A percentile compares a stretch with the other conserved stretches of the same genome.
phyloP scores from a whole-genome alignment of 2,113 vertebrate species.

The Lynx canadensis region DNA sequence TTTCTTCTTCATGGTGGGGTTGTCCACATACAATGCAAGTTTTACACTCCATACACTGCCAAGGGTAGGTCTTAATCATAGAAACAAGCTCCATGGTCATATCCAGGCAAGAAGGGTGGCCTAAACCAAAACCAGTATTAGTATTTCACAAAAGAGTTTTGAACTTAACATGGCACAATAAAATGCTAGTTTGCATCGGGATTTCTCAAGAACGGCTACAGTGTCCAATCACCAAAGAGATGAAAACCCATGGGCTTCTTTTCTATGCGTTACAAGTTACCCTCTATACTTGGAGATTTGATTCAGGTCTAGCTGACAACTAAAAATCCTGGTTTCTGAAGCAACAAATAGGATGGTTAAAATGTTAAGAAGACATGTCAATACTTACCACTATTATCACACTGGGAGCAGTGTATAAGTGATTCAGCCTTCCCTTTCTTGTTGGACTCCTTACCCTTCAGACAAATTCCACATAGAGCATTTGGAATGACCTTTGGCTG shows the following conservation, averaged over 20 bases:
- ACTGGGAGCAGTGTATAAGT: slow-evolving; percentile 99
- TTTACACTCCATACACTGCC: slow-evolving; percentile 99
- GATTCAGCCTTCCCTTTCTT: slow-evolving; percentile 96
- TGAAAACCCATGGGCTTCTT: not conserved
- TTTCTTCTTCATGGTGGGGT: slow-evolving; percentile 98
- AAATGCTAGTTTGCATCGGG: slow-evolving; percentile 43
- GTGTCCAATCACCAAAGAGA: not conserved
- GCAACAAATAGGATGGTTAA: not conserved
- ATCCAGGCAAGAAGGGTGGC: slow-evolving; percentile 98
- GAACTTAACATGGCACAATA: slow-evolving; percentile 36
- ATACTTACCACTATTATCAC: slow-evolving; percentile 98
- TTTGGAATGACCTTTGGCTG: slow-evolving; percentile 99
- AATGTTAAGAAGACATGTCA: slow-evolving; percentile 17
- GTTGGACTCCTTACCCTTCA: slow-evolving; percentile 99
- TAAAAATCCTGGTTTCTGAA: not conserved
- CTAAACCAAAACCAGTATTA: slow-evolving; percentile 88
- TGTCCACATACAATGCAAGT: slow-evolving; percentile 97
- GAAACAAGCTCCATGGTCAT: slow-evolving; percentile 94
- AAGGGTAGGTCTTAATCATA: slow-evolving; percentile 97
- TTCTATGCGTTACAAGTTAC: not conserved
- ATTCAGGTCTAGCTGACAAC: not conserved
- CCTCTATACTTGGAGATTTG: not conserved
- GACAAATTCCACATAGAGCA: slow-evolving; percentile 99
- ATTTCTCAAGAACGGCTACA: slow-evolving; percentile 34
- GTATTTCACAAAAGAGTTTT: slow-evolving; percentile 67